Percentiles rank a stretch among this genome's conserved stretches.
phyloP scores from a whole-genome alignment of 1,140 invertebrate genomes.

The Brachionus manjavacas region DNA sequence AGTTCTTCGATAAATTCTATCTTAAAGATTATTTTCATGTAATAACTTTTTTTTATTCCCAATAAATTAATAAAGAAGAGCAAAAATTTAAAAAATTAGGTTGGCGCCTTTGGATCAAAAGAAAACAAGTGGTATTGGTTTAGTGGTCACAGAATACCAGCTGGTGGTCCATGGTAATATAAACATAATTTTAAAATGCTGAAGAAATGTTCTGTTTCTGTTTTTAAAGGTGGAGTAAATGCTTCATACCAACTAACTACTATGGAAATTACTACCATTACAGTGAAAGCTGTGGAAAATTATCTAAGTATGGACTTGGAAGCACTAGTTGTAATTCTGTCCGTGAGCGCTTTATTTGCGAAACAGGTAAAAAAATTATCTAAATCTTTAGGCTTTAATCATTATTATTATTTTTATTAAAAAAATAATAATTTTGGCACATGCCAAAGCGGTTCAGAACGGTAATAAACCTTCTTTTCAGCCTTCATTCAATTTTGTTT shows the following conservation, averaged over 20 bases:
- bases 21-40: background rate
- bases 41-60: background rate
- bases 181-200: background rate
- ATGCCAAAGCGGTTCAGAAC: too few relatives aligned
- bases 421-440: too few relatives aligned
- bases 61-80: background rate
- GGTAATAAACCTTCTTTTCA: too few relatives aligned
- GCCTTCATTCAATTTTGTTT: too few relatives aligned
- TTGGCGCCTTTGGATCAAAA: background rate
- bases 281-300: background rate
- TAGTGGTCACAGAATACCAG: background rate
- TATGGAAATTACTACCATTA: background rate
- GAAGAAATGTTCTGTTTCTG: background rate
- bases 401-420: too few relatives aligned
- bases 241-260: background rate
- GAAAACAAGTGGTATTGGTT: conserved; percentile 9
- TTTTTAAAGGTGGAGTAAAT: background rate
- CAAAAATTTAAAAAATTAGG: background rate
- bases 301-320: background rate
- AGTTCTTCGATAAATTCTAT: background rate
- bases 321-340: conserved; percentile 13
- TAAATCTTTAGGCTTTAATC: too few relatives aligned
- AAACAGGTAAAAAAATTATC: background rate
- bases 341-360: background rate
- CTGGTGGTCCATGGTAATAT: background rate